A percentile compares a stretch with the other conserved stretches of the same genome.
phyloP scores from a whole-genome alignment of 2,797 vertebrate species.

The Bucorvus abyssinicus region DNA sequence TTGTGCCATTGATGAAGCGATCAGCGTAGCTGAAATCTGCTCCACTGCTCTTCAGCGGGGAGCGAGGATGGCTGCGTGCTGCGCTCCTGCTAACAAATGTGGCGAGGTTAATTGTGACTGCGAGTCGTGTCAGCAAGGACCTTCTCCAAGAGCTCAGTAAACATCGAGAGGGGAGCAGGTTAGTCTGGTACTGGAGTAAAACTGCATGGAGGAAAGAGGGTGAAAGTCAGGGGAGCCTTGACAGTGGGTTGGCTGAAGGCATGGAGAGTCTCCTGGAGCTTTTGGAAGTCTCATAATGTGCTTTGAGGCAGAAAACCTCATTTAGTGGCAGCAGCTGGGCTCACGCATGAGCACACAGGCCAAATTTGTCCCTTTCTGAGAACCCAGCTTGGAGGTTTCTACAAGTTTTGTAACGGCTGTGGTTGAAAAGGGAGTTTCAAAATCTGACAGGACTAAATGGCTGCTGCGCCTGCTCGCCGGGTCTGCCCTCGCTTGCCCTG shows the following conservation, averaged over 20 bases:
- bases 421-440: background rate
- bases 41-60: background rate
- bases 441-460: background rate
- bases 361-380: accelerated
- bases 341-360: background rate
- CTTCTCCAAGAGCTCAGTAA: background rate
- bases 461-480: background rate
- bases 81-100: accelerated
- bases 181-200: background rate
- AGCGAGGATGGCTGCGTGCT: background rate
- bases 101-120: background rate
- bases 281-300: background rate
- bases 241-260: background rate
- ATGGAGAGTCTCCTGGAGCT: background rate
- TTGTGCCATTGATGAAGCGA: accelerated
- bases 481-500: background rate
- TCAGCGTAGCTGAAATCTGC: accelerated
- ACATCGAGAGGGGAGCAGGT: background rate
- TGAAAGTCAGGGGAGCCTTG: background rate
- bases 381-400: background rate
- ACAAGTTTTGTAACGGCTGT: background rate
- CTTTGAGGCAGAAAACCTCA: background rate
- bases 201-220: background rate
- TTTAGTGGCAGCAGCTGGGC: background rate
- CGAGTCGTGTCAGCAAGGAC: background rate